Percentiles rank a stretch among this genome's conserved stretches.
Evolutionary conservation across 2,113 vertebrate species (phyloP).

Genomic region (Lycaon pictus): DNA sequence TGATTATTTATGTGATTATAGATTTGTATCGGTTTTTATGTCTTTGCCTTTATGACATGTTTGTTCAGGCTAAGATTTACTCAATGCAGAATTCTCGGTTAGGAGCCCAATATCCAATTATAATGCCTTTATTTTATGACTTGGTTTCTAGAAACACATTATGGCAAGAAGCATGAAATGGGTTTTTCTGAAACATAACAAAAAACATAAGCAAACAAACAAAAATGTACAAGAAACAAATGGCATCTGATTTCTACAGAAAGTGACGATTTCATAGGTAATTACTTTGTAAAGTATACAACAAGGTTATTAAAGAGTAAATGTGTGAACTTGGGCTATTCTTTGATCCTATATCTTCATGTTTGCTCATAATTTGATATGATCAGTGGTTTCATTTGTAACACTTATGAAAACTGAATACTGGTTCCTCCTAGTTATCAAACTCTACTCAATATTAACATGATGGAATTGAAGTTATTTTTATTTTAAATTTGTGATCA

Average conservation of each 20-base stretch:
- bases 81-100: background rate
- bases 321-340: background rate
- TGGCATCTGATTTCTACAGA: background rate
- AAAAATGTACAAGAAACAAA: background rate
- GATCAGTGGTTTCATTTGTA: background rate
- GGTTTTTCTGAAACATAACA: background rate
- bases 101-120: background rate
- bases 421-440: background rate
- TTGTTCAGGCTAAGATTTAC: background rate
- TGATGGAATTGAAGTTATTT: background rate
- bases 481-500: slow-evolving; percentile 32
- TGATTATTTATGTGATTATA: slow-evolving; percentile 38
- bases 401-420: background rate
- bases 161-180: background rate
- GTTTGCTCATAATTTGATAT: background rate
- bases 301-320: background rate
- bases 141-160: background rate
- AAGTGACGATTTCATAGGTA: background rate
- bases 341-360: slow-evolving; percentile 1
- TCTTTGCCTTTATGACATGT: background rate
- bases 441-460: background rate
- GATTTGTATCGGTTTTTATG: background rate
- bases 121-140: slow-evolving; percentile 9
- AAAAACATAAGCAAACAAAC: background rate
- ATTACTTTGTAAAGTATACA: background rate